phyloP scores from a whole-genome alignment of 2,888 invertebrate species.

The Orthosia gracilis region DNA sequence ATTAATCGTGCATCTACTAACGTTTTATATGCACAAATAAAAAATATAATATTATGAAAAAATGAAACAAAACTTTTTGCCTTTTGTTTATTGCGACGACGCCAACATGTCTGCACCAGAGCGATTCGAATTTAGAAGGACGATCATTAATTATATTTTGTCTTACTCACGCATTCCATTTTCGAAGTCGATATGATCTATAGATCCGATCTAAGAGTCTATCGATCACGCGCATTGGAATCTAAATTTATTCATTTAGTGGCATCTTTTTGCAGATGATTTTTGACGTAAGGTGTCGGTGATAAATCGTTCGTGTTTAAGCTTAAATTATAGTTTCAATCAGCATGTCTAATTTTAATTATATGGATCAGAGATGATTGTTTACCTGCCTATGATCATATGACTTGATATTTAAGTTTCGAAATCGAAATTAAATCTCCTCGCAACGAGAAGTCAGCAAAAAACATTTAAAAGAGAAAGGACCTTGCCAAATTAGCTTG shows the following conservation, averaged over 20 bases:
- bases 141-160: slow-evolving; percentile 91
- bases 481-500: neutral
- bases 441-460: neutral
- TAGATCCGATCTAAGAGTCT: slow-evolving; percentile 90
- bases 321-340: slow-evolving; percentile 79
- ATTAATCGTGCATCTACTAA: slow-evolving; percentile 88
- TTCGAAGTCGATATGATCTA: slow-evolving; percentile 90
- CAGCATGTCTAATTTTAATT: slow-evolving; percentile 76
- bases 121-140: slow-evolving; percentile 89
- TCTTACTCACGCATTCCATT: slow-evolving; percentile 91
- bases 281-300: slow-evolving; percentile 79
- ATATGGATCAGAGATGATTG: slow-evolving; percentile 61
- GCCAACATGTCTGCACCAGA: slow-evolving; percentile 90
- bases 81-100: slow-evolving; percentile 90
- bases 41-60: slow-evolving; percentile 74
- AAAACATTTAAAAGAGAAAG: neutral
- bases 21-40: slow-evolving; percentile 85
- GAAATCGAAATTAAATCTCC: neutral
- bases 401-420: slow-evolving; percentile 24
- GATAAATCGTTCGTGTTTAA: slow-evolving; percentile 80
- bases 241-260: slow-evolving; percentile 90
- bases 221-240: slow-evolving; percentile 89
- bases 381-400: slow-evolving; percentile 59
- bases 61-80: slow-evolving; percentile 85
- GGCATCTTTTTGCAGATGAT: slow-evolving; percentile 88